Evolutionary conservation across 2,888 invertebrate genomes (phyloP), one percentile per base, ranked within the genome.

Genomic region (Eupeodes latifasciatus): DNA sequence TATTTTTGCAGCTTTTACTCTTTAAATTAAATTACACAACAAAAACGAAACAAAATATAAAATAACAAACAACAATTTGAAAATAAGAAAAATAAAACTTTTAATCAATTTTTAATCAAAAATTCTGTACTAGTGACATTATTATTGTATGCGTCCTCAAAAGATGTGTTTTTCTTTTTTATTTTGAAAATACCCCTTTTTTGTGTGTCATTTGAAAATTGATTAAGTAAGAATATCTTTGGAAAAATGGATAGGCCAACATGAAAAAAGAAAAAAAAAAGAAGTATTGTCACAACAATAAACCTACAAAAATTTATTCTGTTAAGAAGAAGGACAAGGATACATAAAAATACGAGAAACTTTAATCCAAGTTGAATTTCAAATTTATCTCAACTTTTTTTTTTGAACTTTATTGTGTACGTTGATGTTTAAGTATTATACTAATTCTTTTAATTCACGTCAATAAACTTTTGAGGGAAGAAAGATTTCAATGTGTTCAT

Each of bases 101-200:
- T 84, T 83, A 84, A 84, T 87, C 80, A 84, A 87, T 84, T 87
- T 84, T 84, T 87, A 87, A 87, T 87, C 87, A 87, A 80, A 87
- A 40, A 7, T 7, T 40, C 16, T 40, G 3, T 12, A 14, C 51
- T 14, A 16, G 14, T 2, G 7, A n/a, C n/a, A n/a, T 10, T 10
- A 0, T 11, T 27, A 40, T 53, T 69, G n/a, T 16, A n/a, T 34
- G 11, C 36, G 16, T 36, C 5, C 40, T 40, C 40, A 40, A 14
- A 66, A 66, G 27, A 34, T 49, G 49, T 49, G 27, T 27, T 27
- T 27, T 27, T 27, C 27, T 27, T 3, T 27, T 27, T 27, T 27
- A 27, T 34, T 11, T 55, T 10, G 16, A 55, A 12, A 16, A 40
- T 2, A n/a, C 7, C 7, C 10, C 19, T 40, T 55, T 19, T 44